These are phyloP conservation scores for Platycnemis pennipes DNA, from an alignment of 2,888 invertebrate genomes.

Conservation along the genomic window DNA sequence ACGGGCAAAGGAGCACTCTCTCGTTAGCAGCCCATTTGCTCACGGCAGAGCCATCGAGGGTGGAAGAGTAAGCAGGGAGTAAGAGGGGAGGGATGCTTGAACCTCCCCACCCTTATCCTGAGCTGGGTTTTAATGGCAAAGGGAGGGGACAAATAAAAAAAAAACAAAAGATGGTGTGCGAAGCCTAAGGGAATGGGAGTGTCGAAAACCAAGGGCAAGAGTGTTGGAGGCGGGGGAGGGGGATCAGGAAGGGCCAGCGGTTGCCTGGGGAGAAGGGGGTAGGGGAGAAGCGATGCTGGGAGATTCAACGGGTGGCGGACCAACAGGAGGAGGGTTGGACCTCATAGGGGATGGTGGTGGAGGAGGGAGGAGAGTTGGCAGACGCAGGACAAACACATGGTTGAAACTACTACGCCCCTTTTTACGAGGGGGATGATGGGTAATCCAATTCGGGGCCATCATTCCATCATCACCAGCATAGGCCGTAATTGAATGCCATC, in stretches of 20 bases:
- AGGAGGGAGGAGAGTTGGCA: not conserved
- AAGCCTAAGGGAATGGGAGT: not conserved
- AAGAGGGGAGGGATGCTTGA: not conserved
- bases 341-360: not conserved
- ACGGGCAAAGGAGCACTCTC: not conserved
- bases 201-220: not conserved
- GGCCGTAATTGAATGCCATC: conserved; percentile 22
- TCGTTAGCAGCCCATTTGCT: conserved; percentile 28
- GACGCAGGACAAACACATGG: conserved; percentile 1
- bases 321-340: conserved; percentile 11
- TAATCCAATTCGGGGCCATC: conserved; percentile 1
- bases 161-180: not conserved
- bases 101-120: not conserved
- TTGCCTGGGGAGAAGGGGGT: not conserved
- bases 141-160: not conserved
- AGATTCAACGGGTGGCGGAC: conserved; percentile 15
- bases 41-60: not conserved
- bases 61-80: not conserved
- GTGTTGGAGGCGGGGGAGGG: too few species aligned
- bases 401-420: not conserved
- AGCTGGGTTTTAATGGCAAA: not conserved
- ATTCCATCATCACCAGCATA: not conserved
- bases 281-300: too few species aligned
- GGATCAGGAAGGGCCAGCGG: not conserved
- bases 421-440: not conserved